Evolutionary conservation across 2,888 invertebrate species (phyloP).

Genomic region (Sphaerophoria rueppellii): DNA sequence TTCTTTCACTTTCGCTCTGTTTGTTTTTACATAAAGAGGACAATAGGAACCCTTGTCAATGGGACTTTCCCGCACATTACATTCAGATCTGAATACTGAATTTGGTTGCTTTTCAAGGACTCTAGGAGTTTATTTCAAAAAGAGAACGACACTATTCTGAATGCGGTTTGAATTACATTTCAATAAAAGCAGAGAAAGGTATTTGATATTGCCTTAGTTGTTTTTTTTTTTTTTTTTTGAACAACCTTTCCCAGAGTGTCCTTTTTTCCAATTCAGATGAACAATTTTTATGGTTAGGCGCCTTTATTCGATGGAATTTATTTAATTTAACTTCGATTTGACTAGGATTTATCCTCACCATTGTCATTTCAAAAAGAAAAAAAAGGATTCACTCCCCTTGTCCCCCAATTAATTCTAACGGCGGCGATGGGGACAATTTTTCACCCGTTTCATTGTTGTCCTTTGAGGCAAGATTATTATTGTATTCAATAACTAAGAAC

Average conservation of each 20-base stretch:
- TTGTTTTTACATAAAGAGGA: conserved; percentile 34
- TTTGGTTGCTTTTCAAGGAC: background rate
- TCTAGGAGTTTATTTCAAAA: conserved; percentile 5
- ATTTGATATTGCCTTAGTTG: background rate
- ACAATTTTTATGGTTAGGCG: conserved; percentile 44
- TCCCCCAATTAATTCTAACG: conserved; percentile 25
- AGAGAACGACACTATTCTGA: background rate
- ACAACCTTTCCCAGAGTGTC: background rate
- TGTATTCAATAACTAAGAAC: background rate
- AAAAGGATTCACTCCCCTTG: background rate
- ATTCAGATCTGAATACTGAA: too few species aligned
- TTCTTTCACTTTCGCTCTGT: conserved; percentile 36
- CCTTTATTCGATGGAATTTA: conserved; percentile 61
- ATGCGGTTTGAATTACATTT: conserved; percentile 48
- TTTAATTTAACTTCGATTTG: conserved; percentile 56
- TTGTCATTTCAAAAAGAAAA: conserved; percentile 10
- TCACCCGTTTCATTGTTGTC: conserved; percentile 13
- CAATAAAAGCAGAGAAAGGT: conserved; percentile 25
- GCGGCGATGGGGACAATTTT: conserved; percentile 13
- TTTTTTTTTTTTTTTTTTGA: background rate
- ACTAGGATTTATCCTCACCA: conserved; percentile 30
- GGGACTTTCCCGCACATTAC: conserved; percentile 6
- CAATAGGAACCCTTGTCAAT: conserved; percentile 42
- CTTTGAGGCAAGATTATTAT: conserved; percentile 26
- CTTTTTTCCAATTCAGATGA: conserved; percentile 51